phyloP scores from a whole-genome alignment of 1,140 invertebrate genomes.

The Glossosoma conforme region DNA sequence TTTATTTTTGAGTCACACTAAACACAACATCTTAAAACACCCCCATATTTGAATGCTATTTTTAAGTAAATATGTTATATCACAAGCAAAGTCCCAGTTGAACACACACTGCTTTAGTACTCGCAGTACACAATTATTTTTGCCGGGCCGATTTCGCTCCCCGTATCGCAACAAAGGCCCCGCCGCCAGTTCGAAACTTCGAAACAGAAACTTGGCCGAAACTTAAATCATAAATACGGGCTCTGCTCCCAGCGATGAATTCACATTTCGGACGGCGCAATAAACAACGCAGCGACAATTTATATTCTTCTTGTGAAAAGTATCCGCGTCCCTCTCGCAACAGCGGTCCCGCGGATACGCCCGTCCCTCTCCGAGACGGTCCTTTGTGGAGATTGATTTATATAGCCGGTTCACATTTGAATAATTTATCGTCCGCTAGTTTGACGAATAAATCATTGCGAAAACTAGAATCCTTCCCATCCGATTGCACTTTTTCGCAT shows the following conservation, averaged over 20 bases:
- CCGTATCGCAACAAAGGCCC: conserved; percentile 2
- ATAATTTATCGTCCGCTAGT: conserved; percentile 28
- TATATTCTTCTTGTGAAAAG: not conserved
- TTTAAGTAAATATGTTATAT: too few relatives aligned
- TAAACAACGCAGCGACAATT: conserved; percentile 1
- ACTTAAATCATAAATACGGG: conserved; percentile 9
- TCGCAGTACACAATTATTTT: too few relatives aligned
- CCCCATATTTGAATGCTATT: too few relatives aligned
- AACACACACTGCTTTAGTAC: too few relatives aligned
- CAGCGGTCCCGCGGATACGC: too few relatives aligned
- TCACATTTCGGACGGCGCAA: not conserved
- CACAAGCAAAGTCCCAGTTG: too few relatives aligned
- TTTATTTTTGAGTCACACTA: too few relatives aligned
- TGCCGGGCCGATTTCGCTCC: too few relatives aligned
- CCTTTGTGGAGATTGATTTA: conserved; percentile 28
- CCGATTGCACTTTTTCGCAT: too few relatives aligned
- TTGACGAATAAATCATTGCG: conserved; percentile 27
- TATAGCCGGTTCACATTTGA: conserved; percentile 26
- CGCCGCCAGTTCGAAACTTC: too few relatives aligned
- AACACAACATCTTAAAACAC: too few relatives aligned
- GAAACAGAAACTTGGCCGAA: not conserved
- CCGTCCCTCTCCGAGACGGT: conserved; percentile 2
- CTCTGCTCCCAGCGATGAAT: conserved; percentile 4
- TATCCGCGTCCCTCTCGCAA: not conserved
- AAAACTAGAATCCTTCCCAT: too few relatives aligned